Evolutionary conservation across 1,140 invertebrate genomes (phyloP).

Genomic region (Ridgeia piscesae): DNA sequence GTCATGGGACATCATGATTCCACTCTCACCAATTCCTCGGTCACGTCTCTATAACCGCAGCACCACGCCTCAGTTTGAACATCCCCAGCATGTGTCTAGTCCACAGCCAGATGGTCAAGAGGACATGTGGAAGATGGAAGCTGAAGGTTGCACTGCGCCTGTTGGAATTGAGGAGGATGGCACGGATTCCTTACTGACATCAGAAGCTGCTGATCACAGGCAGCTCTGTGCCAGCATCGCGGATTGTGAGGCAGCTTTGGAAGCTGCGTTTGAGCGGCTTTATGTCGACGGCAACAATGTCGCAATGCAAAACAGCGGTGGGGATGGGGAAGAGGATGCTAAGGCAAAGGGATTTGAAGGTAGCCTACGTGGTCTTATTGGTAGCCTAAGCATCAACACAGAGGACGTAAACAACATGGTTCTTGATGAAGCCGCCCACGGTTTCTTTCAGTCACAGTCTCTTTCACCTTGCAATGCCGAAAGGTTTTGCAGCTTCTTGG

Average conservation of each 20-base stretch:
- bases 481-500: not conserved
- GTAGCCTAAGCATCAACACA: too few relatives aligned
- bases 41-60: not conserved
- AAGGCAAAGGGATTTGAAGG: not conserved
- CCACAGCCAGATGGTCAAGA: not conserved
- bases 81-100: not conserved
- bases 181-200: not conserved
- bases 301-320: not conserved
- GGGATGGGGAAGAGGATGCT: not conserved
- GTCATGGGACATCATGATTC: not conserved
- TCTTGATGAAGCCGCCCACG: not conserved
- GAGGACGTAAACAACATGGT: too few relatives aligned
- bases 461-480: not conserved
- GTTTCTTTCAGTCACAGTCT: not conserved
- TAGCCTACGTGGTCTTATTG: not conserved
- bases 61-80: not conserved
- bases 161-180: not conserved
- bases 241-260: not conserved
- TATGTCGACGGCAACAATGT: not conserved
- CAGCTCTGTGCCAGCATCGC: not conserved
- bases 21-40: not conserved
- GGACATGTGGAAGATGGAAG: not conserved
- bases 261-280: not conserved
- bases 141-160: not conserved
- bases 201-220: not conserved